Conservation (phyloP, 2,113 vertebrate genomes). For the Cebus imitator region DNA sequence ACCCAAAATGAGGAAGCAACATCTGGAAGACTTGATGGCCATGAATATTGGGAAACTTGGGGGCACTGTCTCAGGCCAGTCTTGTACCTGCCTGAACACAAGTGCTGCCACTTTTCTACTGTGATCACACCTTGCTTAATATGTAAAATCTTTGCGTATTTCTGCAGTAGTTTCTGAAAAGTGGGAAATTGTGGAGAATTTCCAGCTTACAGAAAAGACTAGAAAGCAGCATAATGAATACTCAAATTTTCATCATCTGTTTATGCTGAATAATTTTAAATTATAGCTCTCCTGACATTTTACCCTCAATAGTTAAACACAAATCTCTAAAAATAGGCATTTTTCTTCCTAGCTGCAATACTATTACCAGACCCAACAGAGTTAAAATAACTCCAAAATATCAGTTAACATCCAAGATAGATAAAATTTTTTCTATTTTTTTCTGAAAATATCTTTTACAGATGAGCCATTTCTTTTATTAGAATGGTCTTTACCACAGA, state of each 20-base stretch:
- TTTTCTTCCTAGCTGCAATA: not conserved
- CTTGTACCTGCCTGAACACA: not conserved
- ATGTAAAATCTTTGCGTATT: not conserved
- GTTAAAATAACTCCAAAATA: not conserved
- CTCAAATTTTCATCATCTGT: not conserved
- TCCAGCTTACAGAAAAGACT: not conserved
- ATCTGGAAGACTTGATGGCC: not conserved
- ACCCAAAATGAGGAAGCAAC: no score
- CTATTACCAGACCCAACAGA: not conserved
- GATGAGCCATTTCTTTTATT: not conserved
- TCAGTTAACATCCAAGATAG: not conserved
- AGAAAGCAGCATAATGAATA: not conserved
- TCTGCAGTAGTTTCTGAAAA: not conserved
- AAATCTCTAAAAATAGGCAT: not conserved
- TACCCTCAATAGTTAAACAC: not conserved
- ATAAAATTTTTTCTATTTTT: not conserved
- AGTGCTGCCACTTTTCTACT: not conserved
- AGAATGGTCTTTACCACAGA: not conserved
- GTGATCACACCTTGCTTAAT: not conserved
- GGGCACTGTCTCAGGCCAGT: not conserved
- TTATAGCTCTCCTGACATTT: not conserved
- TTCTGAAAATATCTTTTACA: not conserved
- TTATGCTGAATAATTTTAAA: not conserved
- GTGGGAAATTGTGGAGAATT: not conserved
- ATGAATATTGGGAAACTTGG: not conserved